These are phyloP conservation scores for Spodoptera exigua DNA, from an alignment of 2,888 invertebrate species.

Conservation along the genomic window DNA sequence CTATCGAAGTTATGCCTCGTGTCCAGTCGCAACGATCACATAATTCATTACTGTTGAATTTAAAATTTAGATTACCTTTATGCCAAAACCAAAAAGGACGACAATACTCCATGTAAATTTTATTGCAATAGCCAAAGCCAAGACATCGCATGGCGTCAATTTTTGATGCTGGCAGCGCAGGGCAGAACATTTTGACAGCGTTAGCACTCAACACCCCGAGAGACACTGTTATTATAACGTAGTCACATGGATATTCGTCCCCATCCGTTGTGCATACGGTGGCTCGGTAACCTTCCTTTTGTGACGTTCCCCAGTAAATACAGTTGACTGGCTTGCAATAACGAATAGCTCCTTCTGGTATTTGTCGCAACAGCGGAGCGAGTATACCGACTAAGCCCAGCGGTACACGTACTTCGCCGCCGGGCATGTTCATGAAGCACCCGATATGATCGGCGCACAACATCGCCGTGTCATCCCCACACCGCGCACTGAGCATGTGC, in stretches of 20 bases:
- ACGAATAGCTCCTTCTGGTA: slow-evolving; percentile 90
- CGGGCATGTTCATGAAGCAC: slow-evolving; percentile 88
- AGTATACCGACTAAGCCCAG: slow-evolving; percentile 91
- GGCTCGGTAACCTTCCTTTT: slow-evolving; percentile 82
- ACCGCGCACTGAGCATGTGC: slow-evolving; percentile 89
- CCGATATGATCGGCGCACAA: slow-evolving; percentile 79
- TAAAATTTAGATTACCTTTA: slow-evolving; percentile 90
- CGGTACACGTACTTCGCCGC: slow-evolving; percentile 90
- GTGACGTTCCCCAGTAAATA: slow-evolving; percentile 91
- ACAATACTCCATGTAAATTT: slow-evolving; percentile 93
- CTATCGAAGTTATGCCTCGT: slow-evolving; percentile 91
- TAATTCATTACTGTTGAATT: slow-evolving; percentile 89
- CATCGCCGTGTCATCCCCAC: slow-evolving; percentile 90
- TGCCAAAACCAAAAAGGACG: slow-evolving; percentile 93
- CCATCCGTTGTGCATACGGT: slow-evolving; percentile 91
- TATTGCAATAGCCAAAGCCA: slow-evolving; percentile 93
- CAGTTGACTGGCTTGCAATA: slow-evolving; percentile 92
- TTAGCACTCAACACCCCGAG: slow-evolving; percentile 92
- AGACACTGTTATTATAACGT: slow-evolving; percentile 94
- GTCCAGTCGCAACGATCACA: slow-evolving; percentile 91
- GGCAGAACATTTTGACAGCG: slow-evolving; percentile 91
- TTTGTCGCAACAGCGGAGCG: slow-evolving; percentile 90
- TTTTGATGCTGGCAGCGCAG: slow-evolving; percentile 92
- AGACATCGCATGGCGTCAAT: slow-evolving; percentile 91
- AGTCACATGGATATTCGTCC: slow-evolving; percentile 92